These are phyloP conservation scores for Molossus alvarezi DNA, from an alignment of 2,797 vertebrate species.

Conservation along the genomic window DNA sequence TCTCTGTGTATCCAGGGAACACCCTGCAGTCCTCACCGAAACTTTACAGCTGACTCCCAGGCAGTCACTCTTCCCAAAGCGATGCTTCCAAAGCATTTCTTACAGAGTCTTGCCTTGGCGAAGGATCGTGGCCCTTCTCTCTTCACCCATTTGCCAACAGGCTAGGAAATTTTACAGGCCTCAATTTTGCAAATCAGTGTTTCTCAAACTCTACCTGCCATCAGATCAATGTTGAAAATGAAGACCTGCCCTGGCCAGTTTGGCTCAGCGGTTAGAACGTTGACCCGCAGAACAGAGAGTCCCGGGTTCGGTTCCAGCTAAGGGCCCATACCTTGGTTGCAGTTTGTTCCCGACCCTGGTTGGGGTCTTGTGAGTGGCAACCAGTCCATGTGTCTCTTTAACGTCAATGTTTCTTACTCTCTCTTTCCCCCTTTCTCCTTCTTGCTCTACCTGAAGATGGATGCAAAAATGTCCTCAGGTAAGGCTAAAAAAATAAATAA, in stretches of 20 bases:
- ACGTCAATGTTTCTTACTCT: no score
- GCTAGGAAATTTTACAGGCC: neutral
- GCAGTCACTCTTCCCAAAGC: neutral
- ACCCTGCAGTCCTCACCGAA: neutral
- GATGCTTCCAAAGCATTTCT: conserved; percentile 8
- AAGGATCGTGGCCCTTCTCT: neutral
- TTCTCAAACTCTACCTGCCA: neutral
- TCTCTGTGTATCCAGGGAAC: neutral
- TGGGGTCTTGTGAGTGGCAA: no score
- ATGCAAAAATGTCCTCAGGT: no score
- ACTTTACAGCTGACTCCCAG: neutral
- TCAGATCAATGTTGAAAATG: neutral
- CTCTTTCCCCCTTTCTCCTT: no score
- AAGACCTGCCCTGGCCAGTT: no score
- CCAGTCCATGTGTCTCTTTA: no score
- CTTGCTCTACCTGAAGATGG: no score
- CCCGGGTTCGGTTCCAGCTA: no score
- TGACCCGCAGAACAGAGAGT: no score
- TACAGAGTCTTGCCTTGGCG: neutral
- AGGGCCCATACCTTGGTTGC: no score
- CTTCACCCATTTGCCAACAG: neutral
- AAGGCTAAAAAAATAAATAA: neutral
- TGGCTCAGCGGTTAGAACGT: no score
- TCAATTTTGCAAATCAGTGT: neutral
- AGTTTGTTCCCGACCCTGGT: no score